phyloP scores from a whole-genome alignment of 2,797 vertebrate genomes.

The Xenopus petersii region DNA sequence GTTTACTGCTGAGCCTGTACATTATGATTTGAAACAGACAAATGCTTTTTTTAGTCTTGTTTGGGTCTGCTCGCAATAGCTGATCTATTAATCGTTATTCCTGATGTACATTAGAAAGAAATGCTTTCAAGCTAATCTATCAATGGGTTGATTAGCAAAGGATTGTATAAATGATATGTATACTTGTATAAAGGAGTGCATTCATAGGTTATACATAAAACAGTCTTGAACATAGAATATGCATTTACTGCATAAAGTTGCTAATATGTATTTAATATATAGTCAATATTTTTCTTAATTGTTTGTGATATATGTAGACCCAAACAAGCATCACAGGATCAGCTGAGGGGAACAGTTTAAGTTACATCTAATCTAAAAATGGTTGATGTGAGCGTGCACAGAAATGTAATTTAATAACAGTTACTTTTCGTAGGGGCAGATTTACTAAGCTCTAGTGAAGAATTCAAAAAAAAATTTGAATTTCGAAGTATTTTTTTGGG shows the following conservation, averaged over 20 bases:
- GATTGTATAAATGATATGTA: neutral
- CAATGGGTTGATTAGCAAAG: neutral
- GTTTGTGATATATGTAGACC: conserved; percentile 8
- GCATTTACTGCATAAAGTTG: too few species aligned
- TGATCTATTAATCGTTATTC: conserved; percentile 4
- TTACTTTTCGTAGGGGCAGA: conserved; percentile 10
- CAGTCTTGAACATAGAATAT: too few species aligned
- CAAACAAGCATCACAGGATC: conserved; percentile 22
- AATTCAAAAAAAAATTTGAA: too few species aligned
- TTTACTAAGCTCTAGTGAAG: too few species aligned
- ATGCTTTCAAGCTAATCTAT: neutral
- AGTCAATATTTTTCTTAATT: neutral
- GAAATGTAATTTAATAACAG: conserved; percentile 26
- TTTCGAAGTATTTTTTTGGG: too few species aligned
- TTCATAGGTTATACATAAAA: neutral
- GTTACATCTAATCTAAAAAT: conserved; percentile 22
- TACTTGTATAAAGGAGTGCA: neutral
- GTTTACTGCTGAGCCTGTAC: neutral
- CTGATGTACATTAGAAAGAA: neutral
- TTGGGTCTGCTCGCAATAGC: neutral
- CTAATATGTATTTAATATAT: too few species aligned
- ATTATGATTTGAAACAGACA: neutral
- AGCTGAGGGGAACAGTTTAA: conserved; percentile 13
- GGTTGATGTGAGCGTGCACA: conserved; percentile 16
- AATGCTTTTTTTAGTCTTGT: neutral